Evolutionary conservation across 2,797 vertebrate species (phyloP).

Genomic region (Pseudotriccus pelzelni): DNA sequence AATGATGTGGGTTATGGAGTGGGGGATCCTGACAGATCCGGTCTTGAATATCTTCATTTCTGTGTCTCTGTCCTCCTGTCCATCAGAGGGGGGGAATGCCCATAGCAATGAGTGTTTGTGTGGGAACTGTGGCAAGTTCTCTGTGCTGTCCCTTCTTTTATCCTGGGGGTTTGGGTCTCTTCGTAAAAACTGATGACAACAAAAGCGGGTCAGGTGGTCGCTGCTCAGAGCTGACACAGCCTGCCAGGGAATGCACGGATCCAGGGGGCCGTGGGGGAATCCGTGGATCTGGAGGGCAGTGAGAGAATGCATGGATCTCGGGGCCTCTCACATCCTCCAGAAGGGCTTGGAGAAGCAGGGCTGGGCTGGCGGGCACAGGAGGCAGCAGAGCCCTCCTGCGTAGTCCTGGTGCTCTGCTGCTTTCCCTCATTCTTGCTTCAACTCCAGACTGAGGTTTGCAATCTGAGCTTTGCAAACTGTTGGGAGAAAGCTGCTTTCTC

Average conservation of each 20-base stretch:
- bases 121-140: background rate
- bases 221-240: background rate
- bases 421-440: background rate
- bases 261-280: background rate
- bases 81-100: background rate
- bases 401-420: background rate
- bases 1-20: background rate
- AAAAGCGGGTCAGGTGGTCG: background rate
- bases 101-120: background rate
- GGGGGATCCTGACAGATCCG: background rate
- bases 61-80: background rate
- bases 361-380: background rate
- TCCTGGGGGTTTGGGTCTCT: background rate
- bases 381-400: background rate
- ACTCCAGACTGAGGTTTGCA: background rate
- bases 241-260: background rate
- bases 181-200: background rate
- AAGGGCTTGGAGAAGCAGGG: rapidly evolving
- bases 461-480: background rate
- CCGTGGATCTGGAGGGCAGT: background rate
- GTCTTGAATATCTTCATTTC: background rate
- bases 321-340: background rate
- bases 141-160: background rate
- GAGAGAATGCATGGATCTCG: background rate
- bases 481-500: background rate